Percentiles rank a stretch among this genome's conserved stretches.
Conservation (phyloP, 2,888 invertebrate genomes). For the Troilus luridus region DNA sequence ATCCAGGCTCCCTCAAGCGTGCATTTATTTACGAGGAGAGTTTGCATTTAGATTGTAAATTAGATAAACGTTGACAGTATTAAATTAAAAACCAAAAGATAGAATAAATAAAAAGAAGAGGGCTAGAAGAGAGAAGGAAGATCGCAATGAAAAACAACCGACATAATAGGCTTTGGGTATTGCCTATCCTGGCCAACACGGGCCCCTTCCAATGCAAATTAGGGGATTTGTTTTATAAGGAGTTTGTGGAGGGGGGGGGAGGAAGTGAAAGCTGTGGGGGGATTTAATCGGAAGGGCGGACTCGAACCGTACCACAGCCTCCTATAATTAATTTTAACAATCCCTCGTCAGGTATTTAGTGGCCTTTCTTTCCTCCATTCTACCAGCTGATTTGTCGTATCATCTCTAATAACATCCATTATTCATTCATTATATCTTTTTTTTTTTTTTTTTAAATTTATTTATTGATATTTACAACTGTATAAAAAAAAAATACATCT, state of each 20-base stretch:
- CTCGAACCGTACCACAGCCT: neutral
- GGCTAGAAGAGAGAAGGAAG: neutral
- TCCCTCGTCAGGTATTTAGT: neutral
- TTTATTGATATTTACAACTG: no score
- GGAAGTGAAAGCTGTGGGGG: neutral
- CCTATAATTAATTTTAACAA: neutral
- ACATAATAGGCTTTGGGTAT: constrained; percentile 7
- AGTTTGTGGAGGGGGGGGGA: neutral
- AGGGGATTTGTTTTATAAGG: constrained; percentile 44
- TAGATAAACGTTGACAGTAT: constrained; percentile 3
- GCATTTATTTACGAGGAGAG: neutral
- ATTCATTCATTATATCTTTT: no score
- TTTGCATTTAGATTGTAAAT: constrained; percentile 42
- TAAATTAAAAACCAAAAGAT: neutral
- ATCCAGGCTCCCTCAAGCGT: neutral
- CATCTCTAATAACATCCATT: no score
- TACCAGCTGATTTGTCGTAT: no score
- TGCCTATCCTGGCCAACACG: neutral
- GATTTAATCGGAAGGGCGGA: neutral
- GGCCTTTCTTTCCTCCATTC: neutral
- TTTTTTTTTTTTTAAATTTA: no score
- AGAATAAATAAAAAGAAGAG: neutral
- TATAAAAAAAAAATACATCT: no score
- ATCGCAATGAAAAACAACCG: constrained; percentile 5
- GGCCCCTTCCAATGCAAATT: constrained; percentile 33